Evolutionary conservation across 2,797 vertebrate genomes (phyloP).

Genomic region (Phalanger gymnotis): DNA sequence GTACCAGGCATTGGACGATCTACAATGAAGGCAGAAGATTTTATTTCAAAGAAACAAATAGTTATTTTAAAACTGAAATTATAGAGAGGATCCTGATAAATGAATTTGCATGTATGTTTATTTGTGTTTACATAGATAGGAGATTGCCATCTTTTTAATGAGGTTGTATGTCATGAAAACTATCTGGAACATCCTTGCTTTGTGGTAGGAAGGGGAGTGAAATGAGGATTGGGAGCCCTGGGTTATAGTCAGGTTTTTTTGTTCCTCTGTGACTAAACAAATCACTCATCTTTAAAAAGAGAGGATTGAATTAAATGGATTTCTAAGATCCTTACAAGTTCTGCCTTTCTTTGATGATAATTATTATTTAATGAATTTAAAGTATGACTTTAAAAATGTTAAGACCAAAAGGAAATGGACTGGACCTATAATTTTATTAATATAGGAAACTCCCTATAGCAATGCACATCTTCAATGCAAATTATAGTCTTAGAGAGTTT

Average conservation of each 20-base stretch:
- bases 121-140: conserved; percentile 58
- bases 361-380: neutral
- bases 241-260: neutral
- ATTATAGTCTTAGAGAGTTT: neutral
- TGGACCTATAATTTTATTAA: neutral
- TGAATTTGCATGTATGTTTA: conserved; percentile 29
- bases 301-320: neutral
- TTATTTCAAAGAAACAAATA: conserved; percentile 48
- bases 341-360: neutral
- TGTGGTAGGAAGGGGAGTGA: conserved; percentile 32
- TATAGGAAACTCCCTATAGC: neutral
- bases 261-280: neutral
- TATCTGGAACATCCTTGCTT: conserved; percentile 44
- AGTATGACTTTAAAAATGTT: neutral
- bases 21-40: conserved; percentile 32
- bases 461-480: neutral
- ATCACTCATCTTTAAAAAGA: neutral
- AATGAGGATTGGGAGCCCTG: neutral
- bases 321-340: neutral
- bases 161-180: conserved; percentile 25
- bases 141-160: conserved; percentile 13
- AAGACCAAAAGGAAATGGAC: neutral
- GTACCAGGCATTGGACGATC: conserved; percentile 7
- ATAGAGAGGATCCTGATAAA: conserved; percentile 38
- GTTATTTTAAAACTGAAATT: conserved; percentile 21